Evolutionary conservation across 2,113 vertebrate genomes (phyloP).

Genomic region (Hyla sarda): DNA sequence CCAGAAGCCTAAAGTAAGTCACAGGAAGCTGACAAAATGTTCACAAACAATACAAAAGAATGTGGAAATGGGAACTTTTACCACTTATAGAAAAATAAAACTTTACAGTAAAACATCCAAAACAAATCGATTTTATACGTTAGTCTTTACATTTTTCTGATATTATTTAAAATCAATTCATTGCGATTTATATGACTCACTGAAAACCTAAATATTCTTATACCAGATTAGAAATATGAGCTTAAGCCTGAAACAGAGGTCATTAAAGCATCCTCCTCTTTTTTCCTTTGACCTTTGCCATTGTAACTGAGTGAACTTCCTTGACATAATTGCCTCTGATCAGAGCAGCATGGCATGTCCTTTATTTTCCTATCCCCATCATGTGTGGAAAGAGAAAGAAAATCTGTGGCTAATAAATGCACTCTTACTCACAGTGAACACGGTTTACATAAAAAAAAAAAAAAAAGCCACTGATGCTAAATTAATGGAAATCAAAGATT

Average conservation of each 20-base stretch:
- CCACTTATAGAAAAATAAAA: background rate
- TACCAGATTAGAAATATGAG: conserved; percentile 7
- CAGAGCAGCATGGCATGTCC: conserved; percentile 38
- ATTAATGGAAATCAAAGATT: background rate
- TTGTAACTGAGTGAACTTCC: conserved; percentile 49
- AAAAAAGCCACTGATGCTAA: background rate
- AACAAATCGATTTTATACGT: background rate
- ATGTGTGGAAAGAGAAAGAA: conserved; percentile 4
- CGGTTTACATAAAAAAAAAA: background rate
- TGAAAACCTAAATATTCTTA: background rate
- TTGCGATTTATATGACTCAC: background rate
- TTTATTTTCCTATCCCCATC: conserved; percentile 6
- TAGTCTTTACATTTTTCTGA: background rate
- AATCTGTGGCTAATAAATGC: background rate
- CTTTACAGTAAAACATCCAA: background rate
- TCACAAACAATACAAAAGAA: conserved; percentile 22
- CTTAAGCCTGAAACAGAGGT: background rate
- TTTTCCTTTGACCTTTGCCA: conserved; percentile 45
- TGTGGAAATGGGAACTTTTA: background rate
- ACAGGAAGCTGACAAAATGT: conserved; percentile 9
- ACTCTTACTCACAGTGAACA: background rate
- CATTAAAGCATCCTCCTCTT: background rate
- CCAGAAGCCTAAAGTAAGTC: conserved; percentile 15
- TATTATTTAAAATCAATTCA: background rate
- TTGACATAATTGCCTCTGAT: conserved; percentile 37